Base-by-base conservation (phyloP, 2,797 vertebrate genomes). In the Octomys mimax region DNA sequence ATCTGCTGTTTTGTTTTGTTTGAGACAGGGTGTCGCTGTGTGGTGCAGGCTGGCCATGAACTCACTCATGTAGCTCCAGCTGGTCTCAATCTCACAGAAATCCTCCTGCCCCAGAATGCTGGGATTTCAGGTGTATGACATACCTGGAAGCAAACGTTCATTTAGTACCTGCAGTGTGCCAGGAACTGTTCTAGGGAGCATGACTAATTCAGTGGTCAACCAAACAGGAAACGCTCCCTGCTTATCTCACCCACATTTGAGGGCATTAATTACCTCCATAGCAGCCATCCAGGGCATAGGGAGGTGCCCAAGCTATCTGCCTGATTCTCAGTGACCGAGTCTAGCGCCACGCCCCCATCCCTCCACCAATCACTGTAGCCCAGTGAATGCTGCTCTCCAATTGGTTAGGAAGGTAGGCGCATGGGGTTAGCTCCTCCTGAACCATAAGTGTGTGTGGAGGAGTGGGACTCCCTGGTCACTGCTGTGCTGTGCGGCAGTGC, bases 401-500 rank as follows among this genome's bases (percentile, higher is more conserved):
- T 75, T 57, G 83, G 31, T 75, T 62, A 79, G n/a, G 6, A 31
- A 14, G 54, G 18, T 13, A 14, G 36, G 26, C 86, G 24, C 42
- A 10, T 2, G 2, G 4, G 3, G 57, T 57, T 31, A 59, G 6
- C 31, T n/a, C 39, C 33, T 62, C 11, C 52, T 6, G 36, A 52
- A 81, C n/a, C 33, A 16, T 6, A 62, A 22, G 21, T 8, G 42
- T 19, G 66, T 24, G 66, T 28, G 52, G 22, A 52, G n/a, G 59
- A 33, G 6, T 49, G 62, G 46, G 31, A 31, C 33, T 42, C 10
- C 19, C 31, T 21, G 33, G 26, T 31, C 33, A 6, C 78, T 22
- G 75, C 68, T 8, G 8, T 11, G 6, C 8, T 3, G 9, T 2
- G 57, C 1, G 0, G 75, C 42, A 2, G 78, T 26, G 24, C 33